Evolutionary conservation across 2,113 vertebrate species (phyloP).

Genomic region (Octodon degus): DNA sequence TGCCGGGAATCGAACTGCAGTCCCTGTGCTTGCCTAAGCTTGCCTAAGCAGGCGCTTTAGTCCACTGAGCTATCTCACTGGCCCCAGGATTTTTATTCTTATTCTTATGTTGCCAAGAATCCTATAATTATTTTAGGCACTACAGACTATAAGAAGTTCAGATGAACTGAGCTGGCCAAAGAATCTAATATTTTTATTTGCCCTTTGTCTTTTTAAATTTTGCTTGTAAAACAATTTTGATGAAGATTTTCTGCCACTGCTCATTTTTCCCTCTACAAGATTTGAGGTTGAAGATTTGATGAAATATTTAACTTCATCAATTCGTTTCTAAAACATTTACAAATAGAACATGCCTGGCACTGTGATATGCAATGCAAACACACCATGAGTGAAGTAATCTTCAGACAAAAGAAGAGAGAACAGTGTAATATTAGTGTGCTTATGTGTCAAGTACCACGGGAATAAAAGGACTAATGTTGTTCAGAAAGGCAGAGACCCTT

Average conservation of each 20-base stretch:
- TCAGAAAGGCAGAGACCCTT: background rate
- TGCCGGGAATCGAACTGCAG: too few relatives aligned
- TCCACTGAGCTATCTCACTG: too few relatives aligned
- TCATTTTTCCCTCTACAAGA: background rate
- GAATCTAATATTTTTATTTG: background rate
- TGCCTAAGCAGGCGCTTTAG: too few relatives aligned
- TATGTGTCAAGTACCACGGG: background rate
- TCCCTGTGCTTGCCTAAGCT: too few relatives aligned
- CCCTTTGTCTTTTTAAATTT: background rate
- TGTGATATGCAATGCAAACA: background rate
- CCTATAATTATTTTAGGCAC: background rate
- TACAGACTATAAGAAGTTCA: background rate
- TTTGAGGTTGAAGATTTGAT: background rate
- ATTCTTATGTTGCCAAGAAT: background rate
- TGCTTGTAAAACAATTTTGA: background rate
- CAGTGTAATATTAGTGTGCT: background rate
- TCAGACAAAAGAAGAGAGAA: background rate
- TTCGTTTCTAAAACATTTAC: background rate
- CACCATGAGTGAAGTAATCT: background rate
- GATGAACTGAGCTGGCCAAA: background rate
- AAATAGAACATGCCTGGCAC: background rate
- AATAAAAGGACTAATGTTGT: background rate
- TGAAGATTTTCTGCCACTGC: background rate
- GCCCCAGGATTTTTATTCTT: too few relatives aligned
- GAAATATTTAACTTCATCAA: constrained; percentile 3